phyloP scores from a whole-genome alignment of 2,888 invertebrate species.

The Protophormia terraenovae region DNA sequence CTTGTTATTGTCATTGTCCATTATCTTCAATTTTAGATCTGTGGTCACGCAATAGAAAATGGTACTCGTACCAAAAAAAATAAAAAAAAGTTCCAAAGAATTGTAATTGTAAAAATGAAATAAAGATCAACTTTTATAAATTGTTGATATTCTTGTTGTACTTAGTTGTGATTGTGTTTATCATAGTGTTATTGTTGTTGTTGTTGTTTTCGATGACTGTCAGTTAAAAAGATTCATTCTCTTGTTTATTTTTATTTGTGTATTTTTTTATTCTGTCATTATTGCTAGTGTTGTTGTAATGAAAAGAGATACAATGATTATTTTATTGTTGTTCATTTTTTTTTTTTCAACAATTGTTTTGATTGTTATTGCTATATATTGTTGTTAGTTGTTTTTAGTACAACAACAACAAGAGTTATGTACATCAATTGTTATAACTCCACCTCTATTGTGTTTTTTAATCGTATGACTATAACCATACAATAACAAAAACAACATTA shows the following conservation, averaged over 20 bases:
- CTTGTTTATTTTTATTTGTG: too few species aligned
- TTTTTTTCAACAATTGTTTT: slow-evolving; percentile 22
- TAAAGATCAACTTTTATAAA: slow-evolving; percentile 10
- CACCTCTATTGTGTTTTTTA: slow-evolving; percentile 37
- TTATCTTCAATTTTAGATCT: slow-evolving; percentile 44
- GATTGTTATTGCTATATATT: slow-evolving; percentile 4
- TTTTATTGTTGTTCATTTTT: slow-evolving; percentile 20
- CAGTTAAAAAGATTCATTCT: background rate
- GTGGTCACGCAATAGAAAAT: slow-evolving; percentile 42
- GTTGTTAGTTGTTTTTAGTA: background rate
- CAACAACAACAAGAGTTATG: background rate
- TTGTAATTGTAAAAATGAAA: slow-evolving; percentile 16
- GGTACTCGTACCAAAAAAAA: too few species aligned
- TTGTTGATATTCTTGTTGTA: slow-evolving; percentile 5
- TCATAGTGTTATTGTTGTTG: background rate
- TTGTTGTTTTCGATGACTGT: slow-evolving; percentile 23
- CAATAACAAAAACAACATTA: background rate
- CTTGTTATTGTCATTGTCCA: slow-evolving; percentile 22
- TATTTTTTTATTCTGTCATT: background rate
- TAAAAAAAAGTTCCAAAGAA: background rate
- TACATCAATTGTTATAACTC: slow-evolving; percentile 45
- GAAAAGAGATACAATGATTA: slow-evolving; percentile 51
- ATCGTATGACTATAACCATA: background rate
- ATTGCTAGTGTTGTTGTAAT: background rate
- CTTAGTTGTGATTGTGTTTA: background rate